Conservation (phyloP, 2,888 invertebrate species). For the Sphaerophoria rueppellii region DNA sequence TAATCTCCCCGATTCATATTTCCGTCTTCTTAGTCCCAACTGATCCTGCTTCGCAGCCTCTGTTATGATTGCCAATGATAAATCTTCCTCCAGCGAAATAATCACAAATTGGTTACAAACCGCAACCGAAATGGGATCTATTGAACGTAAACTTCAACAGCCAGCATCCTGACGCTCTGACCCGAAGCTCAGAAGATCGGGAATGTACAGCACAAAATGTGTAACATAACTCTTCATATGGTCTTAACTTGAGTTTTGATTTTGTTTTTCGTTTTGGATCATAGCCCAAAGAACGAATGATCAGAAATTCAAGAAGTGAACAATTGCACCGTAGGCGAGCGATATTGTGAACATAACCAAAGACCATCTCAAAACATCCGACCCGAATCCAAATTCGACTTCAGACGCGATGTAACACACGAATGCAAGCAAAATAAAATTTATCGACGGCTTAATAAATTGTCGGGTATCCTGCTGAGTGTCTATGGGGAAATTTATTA, state of each 20-base stretch:
- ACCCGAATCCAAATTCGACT: not conserved
- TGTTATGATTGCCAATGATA: conserved; percentile 35
- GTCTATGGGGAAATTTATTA: conserved; percentile 75
- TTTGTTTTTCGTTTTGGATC: conserved; percentile 47
- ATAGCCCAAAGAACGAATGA: conserved; percentile 52
- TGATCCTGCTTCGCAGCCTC: not conserved
- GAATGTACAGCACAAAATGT: conserved; percentile 37
- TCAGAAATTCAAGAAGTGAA: conserved; percentile 73
- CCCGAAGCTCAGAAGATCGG: conserved; percentile 27
- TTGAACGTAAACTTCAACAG: not conserved
- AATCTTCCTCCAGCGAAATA: conserved; percentile 37
- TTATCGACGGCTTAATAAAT: conserved; percentile 76
- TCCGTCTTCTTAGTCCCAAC: not conserved
- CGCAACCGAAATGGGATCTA: conserved; percentile 60
- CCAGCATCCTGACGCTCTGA: conserved; percentile 13
- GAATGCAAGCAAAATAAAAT: conserved; percentile 67
- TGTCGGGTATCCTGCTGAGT: conserved; percentile 75
- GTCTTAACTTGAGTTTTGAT: not conserved
- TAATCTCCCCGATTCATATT: not conserved
- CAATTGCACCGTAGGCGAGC: conserved; percentile 73
- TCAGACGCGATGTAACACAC: conserved; percentile 2
- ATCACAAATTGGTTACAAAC: conserved; percentile 40
- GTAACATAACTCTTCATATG: not conserved
- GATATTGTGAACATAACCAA: conserved; percentile 22
- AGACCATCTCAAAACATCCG: not conserved